A percentile compares a stretch with the other conserved stretches of the same genome.
Evolutionary conservation across 2,797 vertebrate genomes (phyloP).

Genomic region (Acrocephalus scirpaceus): DNA sequence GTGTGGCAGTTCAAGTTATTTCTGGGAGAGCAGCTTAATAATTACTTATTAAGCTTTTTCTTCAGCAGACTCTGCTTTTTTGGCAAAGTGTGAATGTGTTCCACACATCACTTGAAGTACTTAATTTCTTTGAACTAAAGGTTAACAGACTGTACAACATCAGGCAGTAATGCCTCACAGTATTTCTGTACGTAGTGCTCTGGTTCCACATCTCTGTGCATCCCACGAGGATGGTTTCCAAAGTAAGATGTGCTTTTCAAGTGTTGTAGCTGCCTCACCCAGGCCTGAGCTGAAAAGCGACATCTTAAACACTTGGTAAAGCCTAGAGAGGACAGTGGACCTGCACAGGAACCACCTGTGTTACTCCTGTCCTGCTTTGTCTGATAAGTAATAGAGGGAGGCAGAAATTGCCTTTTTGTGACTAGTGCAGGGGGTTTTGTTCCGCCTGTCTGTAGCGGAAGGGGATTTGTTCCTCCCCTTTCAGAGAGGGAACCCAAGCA

Average conservation of each 20-base stretch:
- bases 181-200: not conserved
- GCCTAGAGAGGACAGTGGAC: not conserved
- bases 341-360: not conserved
- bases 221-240: not conserved
- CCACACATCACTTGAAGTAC: not conserved
- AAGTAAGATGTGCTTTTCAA: fast-evolving
- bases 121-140: not conserved
- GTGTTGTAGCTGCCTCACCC: not conserved
- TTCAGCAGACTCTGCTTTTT: not conserved
- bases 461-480: not conserved
- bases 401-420: not conserved
- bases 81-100: not conserved
- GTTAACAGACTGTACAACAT: not conserved
- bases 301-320: not conserved
- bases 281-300: not conserved
- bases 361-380: not conserved
- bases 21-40: not conserved
- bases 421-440: fast-evolving
- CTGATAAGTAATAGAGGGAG: not conserved
- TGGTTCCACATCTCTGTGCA: not conserved
- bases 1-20: not conserved
- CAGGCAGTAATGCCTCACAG: not conserved
- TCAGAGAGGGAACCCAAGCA: not conserved
- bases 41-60: not conserved
- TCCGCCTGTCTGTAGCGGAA: fast-evolving